Conservation (phyloP, 2,888 invertebrate genomes). For the Carabus problematicus region DNA sequence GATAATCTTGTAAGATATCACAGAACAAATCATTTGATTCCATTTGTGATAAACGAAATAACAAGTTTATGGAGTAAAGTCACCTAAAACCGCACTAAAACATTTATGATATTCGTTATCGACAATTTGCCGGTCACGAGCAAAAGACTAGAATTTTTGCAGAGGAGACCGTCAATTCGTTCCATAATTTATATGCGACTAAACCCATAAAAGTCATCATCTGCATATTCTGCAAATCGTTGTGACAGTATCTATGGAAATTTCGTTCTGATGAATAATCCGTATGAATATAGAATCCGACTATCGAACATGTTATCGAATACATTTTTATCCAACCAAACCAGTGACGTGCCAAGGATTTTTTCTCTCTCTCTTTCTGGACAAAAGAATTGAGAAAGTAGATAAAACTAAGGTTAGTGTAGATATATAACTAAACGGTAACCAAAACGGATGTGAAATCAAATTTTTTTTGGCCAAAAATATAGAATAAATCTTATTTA, state of each 20-base stretch:
- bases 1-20: not conserved
- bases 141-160: not conserved
- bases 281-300: not conserved
- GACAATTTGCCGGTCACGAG: not conserved
- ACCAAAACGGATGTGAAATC: no score
- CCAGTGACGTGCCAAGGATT: not conserved
- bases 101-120: conserved; percentile 21
- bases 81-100: conserved; percentile 6
- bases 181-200: conserved; percentile 11
- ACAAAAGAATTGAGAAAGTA: no score
- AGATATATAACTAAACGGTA: no score
- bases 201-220: conserved; percentile 18
- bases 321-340: not conserved
- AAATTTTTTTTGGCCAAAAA: no score
- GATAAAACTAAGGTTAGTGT: no score
- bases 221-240: conserved; percentile 27
- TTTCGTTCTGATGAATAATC: conserved; percentile 3
- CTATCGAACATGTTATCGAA: conserved; percentile 2
- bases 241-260: conserved; percentile 28
- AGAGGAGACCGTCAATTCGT: not conserved
- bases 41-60: not conserved
- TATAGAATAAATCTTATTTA: no score
- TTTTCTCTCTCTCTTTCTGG: not conserved
- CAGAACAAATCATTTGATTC: not conserved
- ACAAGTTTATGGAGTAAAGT: not conserved